Evolutionary conservation across 2,888 invertebrate species (phyloP).

Genomic region (Philaethria dido): DNA sequence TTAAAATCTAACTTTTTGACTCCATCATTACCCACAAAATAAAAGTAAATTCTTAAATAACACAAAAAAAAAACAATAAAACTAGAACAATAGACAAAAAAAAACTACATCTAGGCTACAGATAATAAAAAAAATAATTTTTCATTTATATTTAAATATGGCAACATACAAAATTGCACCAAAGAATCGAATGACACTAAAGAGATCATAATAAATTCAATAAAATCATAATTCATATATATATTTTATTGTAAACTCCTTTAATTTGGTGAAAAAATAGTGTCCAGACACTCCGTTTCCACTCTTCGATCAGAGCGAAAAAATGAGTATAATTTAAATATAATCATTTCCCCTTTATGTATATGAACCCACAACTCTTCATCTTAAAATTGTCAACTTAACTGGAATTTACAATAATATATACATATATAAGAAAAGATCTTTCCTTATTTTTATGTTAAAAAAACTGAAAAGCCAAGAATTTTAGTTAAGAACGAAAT

Average conservation of each 20-base stretch:
- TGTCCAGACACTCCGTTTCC: neutral
- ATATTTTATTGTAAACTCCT: slow-evolving; percentile 26
- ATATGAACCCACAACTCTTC: too few species aligned
- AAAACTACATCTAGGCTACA: slow-evolving; percentile 17
- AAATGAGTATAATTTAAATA: too few species aligned
- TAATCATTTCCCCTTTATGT: too few species aligned
- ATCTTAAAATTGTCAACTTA: neutral
- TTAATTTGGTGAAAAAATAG: neutral
- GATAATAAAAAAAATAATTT: slow-evolving; percentile 18
- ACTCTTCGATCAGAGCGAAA: too few species aligned
- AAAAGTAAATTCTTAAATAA: slow-evolving; percentile 18
- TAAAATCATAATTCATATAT: slow-evolving; percentile 31
- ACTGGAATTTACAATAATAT: neutral
- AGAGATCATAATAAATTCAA: slow-evolving; percentile 54
- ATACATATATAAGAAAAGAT: too few species aligned
- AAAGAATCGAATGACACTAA: slow-evolving; percentile 55
- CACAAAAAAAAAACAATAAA: slow-evolving; percentile 17
- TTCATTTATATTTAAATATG: slow-evolving; percentile 47
- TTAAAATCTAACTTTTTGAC: slow-evolving; percentile 10
- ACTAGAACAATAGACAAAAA: slow-evolving; percentile 26
- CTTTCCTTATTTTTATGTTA: neutral
- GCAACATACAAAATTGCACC: slow-evolving; percentile 56
- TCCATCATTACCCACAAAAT: slow-evolving; percentile 8
- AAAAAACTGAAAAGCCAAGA: neutral
- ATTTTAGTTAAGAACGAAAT: neutral